Evolutionary conservation across 2,888 invertebrate genomes (phyloP).

Genomic region (Sinotaia quadrata): DNA sequence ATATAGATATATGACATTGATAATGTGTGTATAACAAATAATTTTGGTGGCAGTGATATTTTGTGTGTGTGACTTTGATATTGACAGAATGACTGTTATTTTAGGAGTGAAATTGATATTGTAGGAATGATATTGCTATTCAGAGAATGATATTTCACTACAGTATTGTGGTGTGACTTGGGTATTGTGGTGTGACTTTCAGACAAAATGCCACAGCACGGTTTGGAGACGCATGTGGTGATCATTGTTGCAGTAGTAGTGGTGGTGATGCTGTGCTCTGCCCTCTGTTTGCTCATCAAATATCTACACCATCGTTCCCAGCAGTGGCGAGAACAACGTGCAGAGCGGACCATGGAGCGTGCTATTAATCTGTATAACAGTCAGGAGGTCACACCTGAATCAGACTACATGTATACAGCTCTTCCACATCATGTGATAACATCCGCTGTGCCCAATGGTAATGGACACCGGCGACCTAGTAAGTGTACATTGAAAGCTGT

Average conservation of each 20-base stretch:
- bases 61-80: background rate
- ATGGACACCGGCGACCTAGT: background rate
- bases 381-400: conserved; percentile 32
- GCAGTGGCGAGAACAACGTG: conserved; percentile 23
- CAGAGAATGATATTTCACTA: no score
- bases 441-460: background rate
- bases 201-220: conserved; percentile 23
- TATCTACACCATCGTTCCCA: conserved; percentile 18
- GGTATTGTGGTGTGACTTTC: background rate
- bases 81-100: background rate
- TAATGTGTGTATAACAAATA: no score
- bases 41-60: background rate
- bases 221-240: conserved; percentile 22
- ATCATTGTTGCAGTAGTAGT: conserved; percentile 28
- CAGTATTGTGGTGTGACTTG: background rate
- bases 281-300: conserved; percentile 26
- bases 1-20: no score
- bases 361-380: conserved; percentile 37
- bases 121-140: no score
- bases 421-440: background rate
- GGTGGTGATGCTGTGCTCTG: conserved; percentile 22
- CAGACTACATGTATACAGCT: conserved; percentile 30
- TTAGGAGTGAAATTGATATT: no score
- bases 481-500: no score
- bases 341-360: conserved; percentile 29